Evolutionary conservation across 2,797 vertebrate genomes (phyloP).

Genomic region (Spinus olivaceus): DNA sequence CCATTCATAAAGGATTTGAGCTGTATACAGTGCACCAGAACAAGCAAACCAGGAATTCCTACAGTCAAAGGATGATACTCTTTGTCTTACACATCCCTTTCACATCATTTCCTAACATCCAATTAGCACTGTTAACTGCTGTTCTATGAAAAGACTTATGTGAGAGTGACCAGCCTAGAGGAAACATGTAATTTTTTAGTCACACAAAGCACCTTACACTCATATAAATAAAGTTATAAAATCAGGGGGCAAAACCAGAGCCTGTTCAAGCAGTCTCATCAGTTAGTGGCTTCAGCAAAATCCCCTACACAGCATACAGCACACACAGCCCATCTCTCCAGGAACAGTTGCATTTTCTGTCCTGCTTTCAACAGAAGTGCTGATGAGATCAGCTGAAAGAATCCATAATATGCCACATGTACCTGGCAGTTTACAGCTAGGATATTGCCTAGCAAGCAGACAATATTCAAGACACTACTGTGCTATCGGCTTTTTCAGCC

Average conservation of each 20-base stretch:
- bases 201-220: neutral
- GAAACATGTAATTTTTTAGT: neutral
- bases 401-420: neutral
- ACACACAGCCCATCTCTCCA: neutral
- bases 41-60: neutral
- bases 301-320: neutral
- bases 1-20: neutral
- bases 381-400: slow-evolving; percentile 11
- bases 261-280: neutral
- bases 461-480: neutral
- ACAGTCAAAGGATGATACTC: neutral
- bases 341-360: neutral
- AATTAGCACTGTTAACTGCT: neutral
- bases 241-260: neutral
- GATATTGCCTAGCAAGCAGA: neutral
- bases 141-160: neutral
- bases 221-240: neutral
- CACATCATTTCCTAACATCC: neutral
- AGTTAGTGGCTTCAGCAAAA: neutral
- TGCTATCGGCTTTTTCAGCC: neutral
- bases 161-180: neutral
- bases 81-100: neutral
- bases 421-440: neutral
- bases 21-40: neutral
- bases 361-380: neutral